These are phyloP conservation scores for Alcedo atthis DNA, from an alignment of 2,797 vertebrate genomes.

Conservation along the genomic window DNA sequence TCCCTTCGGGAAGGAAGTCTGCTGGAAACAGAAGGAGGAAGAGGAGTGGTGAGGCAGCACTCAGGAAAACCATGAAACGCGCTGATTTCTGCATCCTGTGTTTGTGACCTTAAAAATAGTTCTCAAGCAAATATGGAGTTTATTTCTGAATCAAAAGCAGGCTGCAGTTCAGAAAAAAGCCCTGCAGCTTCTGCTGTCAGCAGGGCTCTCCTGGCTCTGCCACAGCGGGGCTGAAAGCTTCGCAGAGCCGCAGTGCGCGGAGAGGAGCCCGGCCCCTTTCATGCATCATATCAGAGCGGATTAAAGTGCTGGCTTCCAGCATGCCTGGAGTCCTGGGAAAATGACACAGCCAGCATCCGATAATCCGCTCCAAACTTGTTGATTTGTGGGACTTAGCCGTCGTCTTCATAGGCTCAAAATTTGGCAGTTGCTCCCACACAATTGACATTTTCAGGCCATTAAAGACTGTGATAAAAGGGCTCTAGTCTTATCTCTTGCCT, in stretches of 20 bases:
- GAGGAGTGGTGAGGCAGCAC: constrained; percentile 65
- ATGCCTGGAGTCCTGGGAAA: constrained; percentile 70
- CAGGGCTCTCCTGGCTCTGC: background rate
- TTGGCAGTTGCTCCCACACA: constrained; percentile 58
- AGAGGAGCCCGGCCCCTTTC: background rate
- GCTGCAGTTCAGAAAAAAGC: background rate
- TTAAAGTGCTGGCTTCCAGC: constrained; percentile 55
- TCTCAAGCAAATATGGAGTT: constrained; percentile 8
- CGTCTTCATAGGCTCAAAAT: constrained; percentile 56
- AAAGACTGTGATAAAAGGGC: constrained; percentile 55
- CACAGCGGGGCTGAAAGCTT: background rate
- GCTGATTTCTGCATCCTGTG: constrained; percentile 65
- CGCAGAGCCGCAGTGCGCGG: background rate
- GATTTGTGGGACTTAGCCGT: constrained; percentile 60
- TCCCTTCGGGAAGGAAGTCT: constrained; percentile 68
- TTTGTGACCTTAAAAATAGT: constrained; percentile 70
- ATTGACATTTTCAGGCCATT: constrained; percentile 71
- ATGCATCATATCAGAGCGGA: constrained; percentile 4
- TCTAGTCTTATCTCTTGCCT: constrained; percentile 52
- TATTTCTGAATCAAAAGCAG: constrained; percentile 23
- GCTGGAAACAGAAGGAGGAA: constrained; percentile 72
- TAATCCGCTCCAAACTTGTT: constrained; percentile 69
- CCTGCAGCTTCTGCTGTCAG: background rate
- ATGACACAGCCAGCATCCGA: constrained; percentile 53
- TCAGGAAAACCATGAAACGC: constrained; percentile 57